A percentile compares a stretch with the other conserved stretches of the same genome.
Conservation (phyloP, 2,888 invertebrate genomes). For the Automeris io region DNA sequence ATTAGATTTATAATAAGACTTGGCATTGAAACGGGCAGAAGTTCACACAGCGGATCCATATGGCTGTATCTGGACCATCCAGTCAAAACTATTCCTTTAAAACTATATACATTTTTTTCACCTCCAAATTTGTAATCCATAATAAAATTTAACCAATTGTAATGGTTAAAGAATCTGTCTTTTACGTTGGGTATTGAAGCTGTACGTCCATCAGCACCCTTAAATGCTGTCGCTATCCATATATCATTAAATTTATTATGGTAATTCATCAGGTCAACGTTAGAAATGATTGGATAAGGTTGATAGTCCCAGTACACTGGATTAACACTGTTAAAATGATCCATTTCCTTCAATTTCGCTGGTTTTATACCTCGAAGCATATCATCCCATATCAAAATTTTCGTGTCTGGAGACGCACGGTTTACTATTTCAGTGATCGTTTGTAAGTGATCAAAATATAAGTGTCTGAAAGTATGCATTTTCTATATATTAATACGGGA, state of each 20-base stretch:
- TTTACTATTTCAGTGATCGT: conserved; percentile 66
- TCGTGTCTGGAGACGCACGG: conserved; percentile 64
- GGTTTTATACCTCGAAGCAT: conserved; percentile 80
- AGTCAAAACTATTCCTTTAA: conserved; percentile 82
- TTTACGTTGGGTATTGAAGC: conserved; percentile 73
- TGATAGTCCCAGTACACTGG: conserved; percentile 85
- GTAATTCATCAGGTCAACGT: conserved; percentile 35
- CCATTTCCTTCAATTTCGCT: conserved; percentile 54
- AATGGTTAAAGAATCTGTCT: conserved; percentile 83
- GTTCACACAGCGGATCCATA: conserved; percentile 79
- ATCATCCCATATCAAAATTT: conserved; percentile 88
- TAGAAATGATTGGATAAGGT: conserved; percentile 33
- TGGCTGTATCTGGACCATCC: conserved; percentile 86
- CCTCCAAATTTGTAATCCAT: conserved; percentile 61
- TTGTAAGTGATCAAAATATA: conserved; percentile 81
- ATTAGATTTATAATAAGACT: conserved; percentile 79
- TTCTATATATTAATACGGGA: too few relatives aligned
- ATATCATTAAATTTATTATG: conserved; percentile 77
- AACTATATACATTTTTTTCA: conserved; percentile 32
- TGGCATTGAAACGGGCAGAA: conserved; percentile 79
- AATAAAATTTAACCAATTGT: conserved; percentile 81
- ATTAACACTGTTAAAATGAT: conserved; percentile 71
- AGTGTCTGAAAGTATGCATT: conserved; percentile 60
- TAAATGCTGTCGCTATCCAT: conserved; percentile 91
- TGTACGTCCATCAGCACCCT: conserved; percentile 81